Percentiles rank a stretch among this genome's conserved stretches.
phyloP scores from a whole-genome alignment of 2,888 invertebrate genomes.

The Ichneumoninae sp. region DNA sequence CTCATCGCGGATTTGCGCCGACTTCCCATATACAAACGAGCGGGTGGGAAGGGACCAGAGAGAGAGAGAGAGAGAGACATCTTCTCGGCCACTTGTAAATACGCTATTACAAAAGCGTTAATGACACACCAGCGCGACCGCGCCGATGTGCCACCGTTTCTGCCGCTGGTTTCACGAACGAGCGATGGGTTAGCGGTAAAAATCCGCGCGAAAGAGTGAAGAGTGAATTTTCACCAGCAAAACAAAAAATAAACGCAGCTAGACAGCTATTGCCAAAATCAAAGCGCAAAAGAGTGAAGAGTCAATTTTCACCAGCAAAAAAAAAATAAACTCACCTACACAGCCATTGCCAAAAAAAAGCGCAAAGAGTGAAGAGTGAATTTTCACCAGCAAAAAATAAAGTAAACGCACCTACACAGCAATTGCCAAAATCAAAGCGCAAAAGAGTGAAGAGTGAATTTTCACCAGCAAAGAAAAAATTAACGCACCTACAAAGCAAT shows the following conservation, averaged over 20 bases:
- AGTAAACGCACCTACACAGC: neutral
- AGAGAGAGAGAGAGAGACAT: conserved; percentile 24
- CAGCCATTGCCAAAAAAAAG: no score
- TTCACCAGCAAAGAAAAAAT: neutral
- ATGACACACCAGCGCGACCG: conserved; percentile 45
- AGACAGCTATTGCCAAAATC: no score
- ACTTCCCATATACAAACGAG: neutral
- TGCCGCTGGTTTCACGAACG: conserved; percentile 6
- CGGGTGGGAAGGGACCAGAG: neutral
- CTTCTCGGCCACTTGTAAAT: conserved; percentile 57
- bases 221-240: conserved; percentile 1
- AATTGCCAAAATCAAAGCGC: no score
- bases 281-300: neutral
- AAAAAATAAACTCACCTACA: neutral
- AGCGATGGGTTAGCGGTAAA: conserved; percentile 40
- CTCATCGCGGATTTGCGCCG: conserved; percentile 10
- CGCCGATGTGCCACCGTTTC: conserved; percentile 26
- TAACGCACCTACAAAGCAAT: neutral
- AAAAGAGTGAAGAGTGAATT: conserved; percentile 17
- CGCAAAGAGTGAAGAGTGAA: conserved; percentile 14
- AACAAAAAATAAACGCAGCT: neutral
- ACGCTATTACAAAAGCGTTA: conserved; percentile 65
- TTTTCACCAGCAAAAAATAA: neutral
- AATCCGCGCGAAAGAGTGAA: conserved; percentile 1
- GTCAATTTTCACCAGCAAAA: neutral